Evolutionary conservation across 2,113 vertebrate species (phyloP), one percentile per base, ranked within the genome.

Genomic region (Rhinolophus sinicus): DNA sequence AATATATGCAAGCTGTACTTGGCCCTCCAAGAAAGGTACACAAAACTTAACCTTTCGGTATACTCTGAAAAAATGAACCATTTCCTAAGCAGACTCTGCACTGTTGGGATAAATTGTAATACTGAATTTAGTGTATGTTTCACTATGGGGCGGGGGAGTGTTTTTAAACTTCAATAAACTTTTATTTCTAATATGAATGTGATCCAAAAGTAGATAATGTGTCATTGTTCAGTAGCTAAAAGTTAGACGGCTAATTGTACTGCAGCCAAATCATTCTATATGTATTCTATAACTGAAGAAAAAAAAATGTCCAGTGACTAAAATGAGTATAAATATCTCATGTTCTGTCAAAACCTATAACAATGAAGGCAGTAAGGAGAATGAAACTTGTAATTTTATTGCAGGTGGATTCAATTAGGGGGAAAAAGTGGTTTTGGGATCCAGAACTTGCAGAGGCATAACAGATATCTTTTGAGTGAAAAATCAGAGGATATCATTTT

Each of bases 321-420:
- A 33, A 77, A 60, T 90, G 19, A 58, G 15, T 72, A 85, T 72
- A 64, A 77, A 64, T 81, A 64, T 88, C 58, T 93, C 86, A 75
- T 28, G 82, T 47, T 93, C 54, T 93, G 26, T 95, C 64, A 83
- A 92, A 95, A 60, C 22, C 24, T 78, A 6, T 47, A 78, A 81
- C 75, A 92, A 77, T 54, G 24, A 93, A 62, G 7, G 19, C 6
- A 95, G 6, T 65, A 50, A 64, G 24, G 30, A 77, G 26, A 83
- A 92, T 70, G 13, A 87, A 85, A 84, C 52, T 54, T 95, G 35
- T 58, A 62, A 92, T 91, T 97, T 92, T 94, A 87, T 33, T 38
- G 9, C 83, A 95, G 58, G 78, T 93, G 64, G 83, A 90, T 84
- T 94, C 28, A 90, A 81, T 84, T 93, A 87, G 5, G 24, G 11